These are phyloP conservation scores for Cardiocondyla obscurior DNA, from an alignment of 1,140 invertebrate species.

Conservation along the genomic window DNA sequence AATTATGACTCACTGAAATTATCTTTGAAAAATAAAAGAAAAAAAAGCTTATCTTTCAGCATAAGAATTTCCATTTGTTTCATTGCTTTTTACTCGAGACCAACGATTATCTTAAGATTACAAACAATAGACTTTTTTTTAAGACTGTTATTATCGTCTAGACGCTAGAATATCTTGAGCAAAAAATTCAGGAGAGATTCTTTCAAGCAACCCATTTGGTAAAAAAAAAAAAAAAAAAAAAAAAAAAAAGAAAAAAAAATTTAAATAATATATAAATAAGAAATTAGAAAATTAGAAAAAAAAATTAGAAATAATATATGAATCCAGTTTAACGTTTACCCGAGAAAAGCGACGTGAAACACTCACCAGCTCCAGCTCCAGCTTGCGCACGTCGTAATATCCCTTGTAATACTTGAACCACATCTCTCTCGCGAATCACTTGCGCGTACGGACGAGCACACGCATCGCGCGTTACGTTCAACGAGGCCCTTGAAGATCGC, in stretches of 20 bases:
- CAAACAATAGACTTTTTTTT: neutral
- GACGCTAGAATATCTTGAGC: neutral
- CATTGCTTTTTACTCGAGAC: neutral
- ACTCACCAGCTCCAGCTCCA: slow-evolving; percentile 76
- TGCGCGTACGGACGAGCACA: neutral
- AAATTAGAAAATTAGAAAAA: neutral
- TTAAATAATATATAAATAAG: neutral
- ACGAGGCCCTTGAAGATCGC: slow-evolving; percentile 6
- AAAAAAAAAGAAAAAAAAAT: too few species aligned
- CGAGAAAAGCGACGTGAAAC: neutral
- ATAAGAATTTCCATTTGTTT: neutral
- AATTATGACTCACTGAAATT: neutral
- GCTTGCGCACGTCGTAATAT: slow-evolving; percentile 79
- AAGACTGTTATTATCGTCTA: neutral
- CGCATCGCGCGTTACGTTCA: slow-evolving; percentile 14
- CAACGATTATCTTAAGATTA: neutral
- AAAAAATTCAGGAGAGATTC: too few species aligned
- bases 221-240: too few species aligned
- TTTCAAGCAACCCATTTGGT: too few species aligned
- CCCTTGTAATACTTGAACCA: slow-evolving; percentile 80
- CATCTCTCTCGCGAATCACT: slow-evolving; percentile 65
- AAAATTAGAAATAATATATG: too few species aligned
- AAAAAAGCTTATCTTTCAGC: neutral
- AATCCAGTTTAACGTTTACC: neutral
- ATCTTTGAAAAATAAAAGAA: neutral